Evolutionary conservation across 2,888 invertebrate species (phyloP).

Genomic region (Pyrrhosoma nymphula): DNA sequence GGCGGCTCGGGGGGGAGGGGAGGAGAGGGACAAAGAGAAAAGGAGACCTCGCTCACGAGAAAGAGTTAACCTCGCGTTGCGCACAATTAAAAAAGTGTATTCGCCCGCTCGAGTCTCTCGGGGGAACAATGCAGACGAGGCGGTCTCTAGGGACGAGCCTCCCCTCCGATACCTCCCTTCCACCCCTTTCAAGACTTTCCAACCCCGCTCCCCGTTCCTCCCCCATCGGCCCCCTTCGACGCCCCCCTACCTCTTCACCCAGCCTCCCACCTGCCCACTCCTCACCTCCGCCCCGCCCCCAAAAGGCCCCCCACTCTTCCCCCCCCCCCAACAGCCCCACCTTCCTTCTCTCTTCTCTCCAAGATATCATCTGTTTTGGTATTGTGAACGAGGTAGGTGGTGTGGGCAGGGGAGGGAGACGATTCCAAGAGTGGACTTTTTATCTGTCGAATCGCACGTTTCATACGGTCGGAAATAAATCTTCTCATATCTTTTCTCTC

Average conservation of each 20-base stretch:
- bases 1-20: background rate
- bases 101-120: background rate
- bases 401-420: background rate
- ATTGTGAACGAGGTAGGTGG: conserved; percentile 49
- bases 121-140: conserved; percentile 51
- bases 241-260: background rate
- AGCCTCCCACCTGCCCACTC: no score
- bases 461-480: conserved; percentile 59
- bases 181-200: background rate
- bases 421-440: background rate
- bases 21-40: background rate
- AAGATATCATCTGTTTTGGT: conserved; percentile 60
- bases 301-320: background rate
- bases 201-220: background rate
- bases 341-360: background rate
- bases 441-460: conserved; percentile 64
- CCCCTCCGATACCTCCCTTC: background rate
- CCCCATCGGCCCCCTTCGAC: background rate
- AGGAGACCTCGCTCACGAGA: background rate
- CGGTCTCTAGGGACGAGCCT: conserved; percentile 15
- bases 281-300: background rate
- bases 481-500: conserved; percentile 15
- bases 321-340: background rate
- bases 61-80: background rate
- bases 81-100: conserved; percentile 62